phyloP scores from a whole-genome alignment of 1,140 invertebrate genomes.

The Ceratina calcarata region DNA sequence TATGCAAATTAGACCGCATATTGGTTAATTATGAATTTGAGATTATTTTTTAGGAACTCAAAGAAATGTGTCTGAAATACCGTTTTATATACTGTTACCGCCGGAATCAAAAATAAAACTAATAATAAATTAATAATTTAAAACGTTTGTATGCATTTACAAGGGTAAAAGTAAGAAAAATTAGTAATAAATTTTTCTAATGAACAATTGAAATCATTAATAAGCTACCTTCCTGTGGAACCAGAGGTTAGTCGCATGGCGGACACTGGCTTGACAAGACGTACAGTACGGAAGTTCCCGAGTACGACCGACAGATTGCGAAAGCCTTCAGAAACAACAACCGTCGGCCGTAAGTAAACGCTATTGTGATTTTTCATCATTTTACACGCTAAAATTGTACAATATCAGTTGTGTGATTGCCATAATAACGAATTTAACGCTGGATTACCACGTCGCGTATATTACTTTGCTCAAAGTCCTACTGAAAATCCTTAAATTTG shows the following conservation, averaged over 20 bases:
- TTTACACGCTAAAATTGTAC: slow-evolving; percentile 54
- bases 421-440: slow-evolving; percentile 12
- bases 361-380: slow-evolving; percentile 64
- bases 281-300: slow-evolving; percentile 65
- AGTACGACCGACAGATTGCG: slow-evolving; percentile 74
- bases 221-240: neutral
- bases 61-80: slow-evolving; percentile 57
- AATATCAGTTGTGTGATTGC: slow-evolving; percentile 11
- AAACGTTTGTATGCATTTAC: neutral
- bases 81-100: slow-evolving; percentile 59
- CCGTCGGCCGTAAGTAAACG: slow-evolving; percentile 79
- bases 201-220: neutral
- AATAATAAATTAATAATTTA: slow-evolving; percentile 5
- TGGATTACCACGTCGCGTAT: slow-evolving; percentile 17
- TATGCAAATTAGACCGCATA: too few relatives aligned
- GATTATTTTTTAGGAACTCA: slow-evolving; percentile 44
- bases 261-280: slow-evolving; percentile 55
- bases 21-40: neutral
- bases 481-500: neutral
- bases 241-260: slow-evolving; percentile 36
- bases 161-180: neutral
- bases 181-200: slow-evolving; percentile 22
- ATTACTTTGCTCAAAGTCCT: neutral
- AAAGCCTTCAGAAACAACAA: slow-evolving; percentile 79
- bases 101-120: slow-evolving; percentile 52